Evolutionary conservation across 1,140 invertebrate genomes (phyloP).

Genomic region (Drosophila oshimai): DNA sequence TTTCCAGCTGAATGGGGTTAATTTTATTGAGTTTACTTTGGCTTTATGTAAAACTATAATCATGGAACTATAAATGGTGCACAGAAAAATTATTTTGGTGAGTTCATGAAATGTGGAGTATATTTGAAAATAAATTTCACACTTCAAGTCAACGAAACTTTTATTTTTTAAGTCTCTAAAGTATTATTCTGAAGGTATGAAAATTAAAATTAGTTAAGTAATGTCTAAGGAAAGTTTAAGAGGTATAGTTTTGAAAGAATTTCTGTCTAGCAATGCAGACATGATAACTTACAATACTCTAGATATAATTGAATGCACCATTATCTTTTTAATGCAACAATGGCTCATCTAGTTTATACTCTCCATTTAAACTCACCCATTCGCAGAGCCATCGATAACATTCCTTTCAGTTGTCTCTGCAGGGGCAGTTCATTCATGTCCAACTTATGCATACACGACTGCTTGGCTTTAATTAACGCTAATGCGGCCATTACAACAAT

Average conservation of each 20-base stretch:
- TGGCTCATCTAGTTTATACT: not conserved
- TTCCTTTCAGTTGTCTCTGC: constrained; percentile 22
- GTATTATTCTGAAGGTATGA: too few species aligned
- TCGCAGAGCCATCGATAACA: constrained; percentile 23
- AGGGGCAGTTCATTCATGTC: constrained; percentile 31
- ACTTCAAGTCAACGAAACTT: too few species aligned
- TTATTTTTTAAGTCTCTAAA: too few species aligned
- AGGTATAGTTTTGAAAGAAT: too few species aligned
- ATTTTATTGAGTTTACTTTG: constrained; percentile 2
- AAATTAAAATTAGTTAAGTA: too few species aligned
- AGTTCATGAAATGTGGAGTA: too few species aligned
- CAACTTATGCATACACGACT: constrained; percentile 21
- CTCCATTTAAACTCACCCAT: not conserved
- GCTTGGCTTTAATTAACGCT: constrained; percentile 72
- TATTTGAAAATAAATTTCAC: too few species aligned
- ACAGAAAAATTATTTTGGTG: not conserved
- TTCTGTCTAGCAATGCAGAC: too few species aligned
- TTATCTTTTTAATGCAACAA: not conserved
- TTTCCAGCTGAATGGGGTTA: constrained; percentile 33
- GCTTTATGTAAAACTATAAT: not conserved
- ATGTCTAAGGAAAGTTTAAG: too few species aligned
- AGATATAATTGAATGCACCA: not conserved
- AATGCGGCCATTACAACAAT: constrained; percentile 66
- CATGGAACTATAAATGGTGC: not conserved
- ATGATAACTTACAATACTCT: too few species aligned